Evolutionary conservation across 2,797 vertebrate genomes (phyloP), one percentile per base, ranked within the genome.

Genomic region (Sebastes kiyomatsui): DNA sequence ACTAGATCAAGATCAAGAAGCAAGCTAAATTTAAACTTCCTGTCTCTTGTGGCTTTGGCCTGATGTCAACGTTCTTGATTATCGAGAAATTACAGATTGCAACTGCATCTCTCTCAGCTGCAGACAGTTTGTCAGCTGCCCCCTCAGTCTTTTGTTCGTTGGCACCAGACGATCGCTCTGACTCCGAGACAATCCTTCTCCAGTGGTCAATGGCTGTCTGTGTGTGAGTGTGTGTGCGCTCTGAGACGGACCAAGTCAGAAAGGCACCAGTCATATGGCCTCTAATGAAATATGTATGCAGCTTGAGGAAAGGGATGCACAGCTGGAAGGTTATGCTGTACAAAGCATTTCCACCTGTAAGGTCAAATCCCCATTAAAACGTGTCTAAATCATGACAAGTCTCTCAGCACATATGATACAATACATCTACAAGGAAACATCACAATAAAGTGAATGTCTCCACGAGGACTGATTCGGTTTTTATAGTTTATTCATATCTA

Each of bases 271-370:
- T 81, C 59, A 38, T 72, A 65, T 33, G 7, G 65, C 27, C 23
- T 38, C 72, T 87, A 67, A 92, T 93, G 10, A 92, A 93, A 90
- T 87, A 94, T 92, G 84, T 74, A 91, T 84, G 85, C 22, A 33
- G 32, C 65, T 64, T 84, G 27, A 42, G 52, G 27, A 73, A 42
- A 54, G 30, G 56, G 33, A 77, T 28, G 13, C 38, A 28, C 42
- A 71, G 79, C 23, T 59, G 65, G 52, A 28, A 66, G 62, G 33
- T 82, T 84, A 81, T 75, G 59, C 66, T 28, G 16, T 5, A 23
- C 7, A 75, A 67, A 81, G n/a, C 10, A 61, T 62, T 71, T 75
- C 72, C 22, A 77, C 38, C 74, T 32, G 20, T 49, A 9, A 79
- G 18, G 56, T 56, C 14, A 70, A 58, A 18, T 30, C 30, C 12